Percentiles rank a stretch among this genome's conserved stretches.
phyloP scores from a whole-genome alignment of 2,888 invertebrate genomes.

The Meganola albula region DNA sequence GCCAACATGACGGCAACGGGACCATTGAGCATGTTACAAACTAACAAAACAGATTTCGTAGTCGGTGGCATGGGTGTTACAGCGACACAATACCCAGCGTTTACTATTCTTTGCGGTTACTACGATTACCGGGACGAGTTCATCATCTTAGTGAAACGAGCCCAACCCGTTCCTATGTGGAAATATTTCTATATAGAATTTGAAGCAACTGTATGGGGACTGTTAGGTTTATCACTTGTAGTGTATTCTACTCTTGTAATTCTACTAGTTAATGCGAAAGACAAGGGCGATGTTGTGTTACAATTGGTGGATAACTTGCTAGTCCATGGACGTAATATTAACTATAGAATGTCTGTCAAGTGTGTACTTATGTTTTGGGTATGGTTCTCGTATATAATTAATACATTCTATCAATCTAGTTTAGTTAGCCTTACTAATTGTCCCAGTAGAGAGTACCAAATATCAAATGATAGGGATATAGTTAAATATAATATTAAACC shows the following conservation, averaged over 20 bases:
- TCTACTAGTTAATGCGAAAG: slow-evolving; percentile 7
- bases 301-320: slow-evolving; percentile 11
- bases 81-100: slow-evolving; percentile 7
- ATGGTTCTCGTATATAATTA: slow-evolving; percentile 36
- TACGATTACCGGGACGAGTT: slow-evolving; percentile 18
- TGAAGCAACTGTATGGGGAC: slow-evolving; percentile 17
- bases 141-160: slow-evolving; percentile 14
- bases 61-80: slow-evolving; percentile 13
- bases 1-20: slow-evolving; percentile 12
- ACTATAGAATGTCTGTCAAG: slow-evolving; percentile 4
- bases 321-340: slow-evolving; percentile 11
- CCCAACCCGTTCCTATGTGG: slow-evolving; percentile 18
- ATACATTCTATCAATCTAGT: slow-evolving; percentile 29
- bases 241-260: slow-evolving; percentile 10
- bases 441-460: slow-evolving; percentile 22
- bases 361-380: slow-evolving; percentile 38
- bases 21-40: slow-evolving; percentile 13
- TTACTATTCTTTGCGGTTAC: slow-evolving; percentile 10
- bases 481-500: slow-evolving; percentile 24
- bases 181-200: slow-evolving; percentile 28
- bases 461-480: slow-evolving; percentile 15
- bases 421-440: slow-evolving; percentile 30
- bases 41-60: slow-evolving; percentile 13
- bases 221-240: slow-evolving; percentile 7
- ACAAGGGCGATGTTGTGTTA: slow-evolving; percentile 12